Base-by-base conservation (phyloP, 2,888 invertebrate species). In the Pollenia angustigena region DNA sequence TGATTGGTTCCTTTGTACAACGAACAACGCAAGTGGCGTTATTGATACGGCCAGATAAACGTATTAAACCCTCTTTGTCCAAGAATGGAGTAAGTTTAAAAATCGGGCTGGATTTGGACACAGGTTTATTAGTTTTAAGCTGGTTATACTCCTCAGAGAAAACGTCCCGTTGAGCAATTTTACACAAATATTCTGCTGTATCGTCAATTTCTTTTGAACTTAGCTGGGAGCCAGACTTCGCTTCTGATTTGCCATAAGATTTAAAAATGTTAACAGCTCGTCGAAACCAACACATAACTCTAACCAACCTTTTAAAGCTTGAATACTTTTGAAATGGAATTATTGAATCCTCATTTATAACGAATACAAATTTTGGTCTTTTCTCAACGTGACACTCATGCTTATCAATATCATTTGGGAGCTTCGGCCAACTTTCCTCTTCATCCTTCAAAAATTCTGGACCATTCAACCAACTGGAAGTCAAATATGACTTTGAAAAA, bases 21-120 rank as follows among this genome's bases (percentile, higher is more conserved):
- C 9, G 23, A 56, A 14, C n/a, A 18, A 18, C 60, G 1, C 60
- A 60, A 11, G 23, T 40, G 40, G 60, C 60, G 9, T 60, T 60
- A 60, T 56, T 12, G 14, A 60, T 60, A 12, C 60, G 56, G 16
- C 56, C n/a, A 56, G 16, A 56, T n/a, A 56, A 23, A 9, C 56
- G 16, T 23, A 56, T 56, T 23, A 56, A 56, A 11, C 56, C 56
- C 9, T 16, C 56, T 10, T 56, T 23, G 23, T n/a, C 10, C n/a
- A 56, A 23, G 9, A 56, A 16, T 18, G 56, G 56, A 56, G 56
- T 56, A 11, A 56, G 56, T 14, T 60, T 60, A 60, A n/a, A 60
- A 60, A 60, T 60, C 8, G 9, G 32, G 40, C 60, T 23, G 40
- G 60, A 60, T 56, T 56, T n/a, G 12, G 12, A 46, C 7, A 52